Base-by-base conservation (phyloP, 2,113 vertebrate species). In the Daubentonia madagascariensis region DNA sequence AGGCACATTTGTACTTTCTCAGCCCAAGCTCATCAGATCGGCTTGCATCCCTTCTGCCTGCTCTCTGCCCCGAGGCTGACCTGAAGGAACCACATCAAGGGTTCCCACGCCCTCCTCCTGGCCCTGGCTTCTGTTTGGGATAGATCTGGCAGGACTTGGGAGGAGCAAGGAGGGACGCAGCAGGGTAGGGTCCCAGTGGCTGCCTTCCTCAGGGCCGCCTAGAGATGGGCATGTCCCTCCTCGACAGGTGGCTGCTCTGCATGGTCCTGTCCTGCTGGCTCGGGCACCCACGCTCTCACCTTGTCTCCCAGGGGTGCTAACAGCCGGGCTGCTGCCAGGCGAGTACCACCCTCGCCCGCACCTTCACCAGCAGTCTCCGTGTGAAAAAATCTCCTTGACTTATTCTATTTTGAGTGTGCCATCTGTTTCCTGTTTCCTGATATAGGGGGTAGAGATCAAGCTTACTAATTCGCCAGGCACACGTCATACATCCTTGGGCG, bases 41-140 rank as follows among this genome's bases (percentile, higher is more conserved):
- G 0, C 8, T 50, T 0, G 0, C 61, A 6, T 14, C 10, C 9
- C 54, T 10, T 0, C 11, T 10, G 23, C 61, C 20, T 8, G 57
- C 48, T 12, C 16, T 52, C 70, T 88, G 70, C 22, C 87, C 52
- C 7, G 6, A 54, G 28, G 23, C 57, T 57, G 89, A 83, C 59
- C 43, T 57, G 12, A 0, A 0, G 11, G 13, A 65, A 85, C 73
- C 54, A 25, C 43, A 73, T 43, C 43, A 35, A 63, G 48, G 8
- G 18, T 65, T 81, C 93, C 67, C 59, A 43, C 0, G 5, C 25
- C 5, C 61, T 1, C 10, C 28, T 63, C 61, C 61, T 30, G 61
- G 59, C 59, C n/a, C 40, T 3, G 10, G 54, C 59, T 96, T 97
- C 76, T 10, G 35, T 11, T 37, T 2, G 8, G 45, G 25, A 52